Evolutionary conservation across 2,888 invertebrate genomes (phyloP), one percentile per base, ranked within the genome.

Genomic region (Diabrotica balteata): DNA sequence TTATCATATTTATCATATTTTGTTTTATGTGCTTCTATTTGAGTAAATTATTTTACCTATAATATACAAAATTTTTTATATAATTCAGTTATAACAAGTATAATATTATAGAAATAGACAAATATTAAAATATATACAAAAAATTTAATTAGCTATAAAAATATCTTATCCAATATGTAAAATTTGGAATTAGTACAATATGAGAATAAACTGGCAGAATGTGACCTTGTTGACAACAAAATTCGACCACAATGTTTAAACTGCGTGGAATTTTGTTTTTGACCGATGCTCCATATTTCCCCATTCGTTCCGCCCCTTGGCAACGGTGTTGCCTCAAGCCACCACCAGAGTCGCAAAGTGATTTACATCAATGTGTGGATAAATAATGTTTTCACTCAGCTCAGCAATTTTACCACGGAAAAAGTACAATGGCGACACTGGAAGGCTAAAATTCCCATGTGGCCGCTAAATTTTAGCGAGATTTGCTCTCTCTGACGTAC

Each of bases 311-410:
- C 42, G 59, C 32, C 53, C 53, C 42, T 32, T 50, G 50, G 43
- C n/a, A 32, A 22, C 59, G 42, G 32, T 32, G 32, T 7, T 17
- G 61, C 52, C 46, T 53, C 53, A 61, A 61, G 53, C 45, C 61
- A 54, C 46, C 54, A 54, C 46, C 54, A 53, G 47, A 53, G 62
- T 62, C 62, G 53, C 62, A 42, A 62, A 62, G 62, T 62, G 62
- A 62, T 62, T 62, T 62, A 62, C 62, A 62, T 62, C 62, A 62
- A 62, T 54, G 62, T 62, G 54, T 62, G 62, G 54, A 62, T 62
- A 62, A 62, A 53, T 62, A 62, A 62, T 62, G 62, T 62, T 62
- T 62, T 62, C 53, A 62, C 62, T 62, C 62, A 62, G 62, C 62
- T 53, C 62, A 54, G 62, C 62, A 62, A 54, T 62, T 62, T 62